phyloP scores from a whole-genome alignment of 2,113 vertebrate species.

The Peucedramus taeniatus region DNA sequence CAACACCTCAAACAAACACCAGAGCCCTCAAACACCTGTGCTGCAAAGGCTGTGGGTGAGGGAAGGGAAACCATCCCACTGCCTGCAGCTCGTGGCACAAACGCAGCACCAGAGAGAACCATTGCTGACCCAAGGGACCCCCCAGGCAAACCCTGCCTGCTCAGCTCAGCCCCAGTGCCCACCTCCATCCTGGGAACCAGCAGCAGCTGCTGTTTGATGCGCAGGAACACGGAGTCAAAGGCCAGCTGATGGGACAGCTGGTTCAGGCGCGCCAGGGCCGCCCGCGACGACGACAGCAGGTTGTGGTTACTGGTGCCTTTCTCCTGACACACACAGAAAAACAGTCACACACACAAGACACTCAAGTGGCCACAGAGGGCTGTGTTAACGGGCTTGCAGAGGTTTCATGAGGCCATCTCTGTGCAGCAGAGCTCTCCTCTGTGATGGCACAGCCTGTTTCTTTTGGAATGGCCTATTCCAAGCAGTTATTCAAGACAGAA shows the following conservation, averaged over 20 bases:
- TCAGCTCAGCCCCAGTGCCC: background rate
- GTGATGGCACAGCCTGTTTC: background rate
- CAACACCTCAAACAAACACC: background rate
- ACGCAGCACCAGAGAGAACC: background rate
- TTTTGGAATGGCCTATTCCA: background rate
- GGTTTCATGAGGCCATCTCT: background rate
- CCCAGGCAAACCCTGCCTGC: background rate
- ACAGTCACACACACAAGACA: background rate
- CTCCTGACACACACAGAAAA: constrained; percentile 73
- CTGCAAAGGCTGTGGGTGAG: background rate
- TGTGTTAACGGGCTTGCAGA: rapidly evolving
- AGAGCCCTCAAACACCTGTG: background rate
- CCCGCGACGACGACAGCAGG: constrained; percentile 77
- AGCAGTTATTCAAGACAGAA: background rate
- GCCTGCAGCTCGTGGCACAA: background rate
- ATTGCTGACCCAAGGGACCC: background rate
- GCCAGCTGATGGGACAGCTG: constrained; percentile 94
- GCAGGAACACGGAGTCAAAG: constrained; percentile 95
- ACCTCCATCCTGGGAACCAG: constrained; percentile 89
- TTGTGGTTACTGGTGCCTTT: constrained; percentile 86
- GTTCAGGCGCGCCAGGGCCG: constrained; percentile 85
- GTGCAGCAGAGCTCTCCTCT: background rate
- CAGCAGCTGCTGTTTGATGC: constrained; percentile 92
- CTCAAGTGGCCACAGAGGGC: background rate
- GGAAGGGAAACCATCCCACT: background rate